These are phyloP conservation scores for Kryphioiulus occultus DNA, from an alignment of 2,888 invertebrate species.

Conservation along the genomic window DNA sequence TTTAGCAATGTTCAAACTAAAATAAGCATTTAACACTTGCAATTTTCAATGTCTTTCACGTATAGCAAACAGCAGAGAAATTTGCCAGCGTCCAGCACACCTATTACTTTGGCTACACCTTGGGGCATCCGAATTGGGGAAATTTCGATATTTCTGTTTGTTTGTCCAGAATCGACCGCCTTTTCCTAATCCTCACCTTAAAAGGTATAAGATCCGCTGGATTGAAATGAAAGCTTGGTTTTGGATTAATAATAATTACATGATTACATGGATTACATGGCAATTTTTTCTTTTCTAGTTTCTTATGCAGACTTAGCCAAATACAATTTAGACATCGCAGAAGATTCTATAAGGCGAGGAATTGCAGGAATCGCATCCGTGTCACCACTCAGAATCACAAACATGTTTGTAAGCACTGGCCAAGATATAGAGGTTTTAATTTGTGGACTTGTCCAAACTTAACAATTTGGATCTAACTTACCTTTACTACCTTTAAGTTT, in stretches of 20 bases:
- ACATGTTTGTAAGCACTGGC: conserved; percentile 59
- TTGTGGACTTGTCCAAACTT: neutral
- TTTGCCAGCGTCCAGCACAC: conserved; percentile 57
- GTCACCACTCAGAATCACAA: conserved; percentile 60
- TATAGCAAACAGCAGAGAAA: conserved; percentile 54
- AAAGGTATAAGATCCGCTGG: conserved; percentile 55
- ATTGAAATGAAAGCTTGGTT: neutral
- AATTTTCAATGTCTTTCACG: neutral
- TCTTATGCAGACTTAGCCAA: conserved; percentile 57
- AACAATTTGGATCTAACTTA: neutral
- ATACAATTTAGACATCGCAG: conserved; percentile 57
- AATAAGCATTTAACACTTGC: no score
- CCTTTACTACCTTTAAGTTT: neutral
- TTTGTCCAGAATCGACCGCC: conserved; percentile 56
- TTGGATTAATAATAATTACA: no score
- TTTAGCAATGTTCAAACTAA: no score
- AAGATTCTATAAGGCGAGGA: conserved; percentile 60
- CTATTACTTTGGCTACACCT: conserved; percentile 57
- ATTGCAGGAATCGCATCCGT: conserved; percentile 61
- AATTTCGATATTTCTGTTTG: conserved; percentile 58
- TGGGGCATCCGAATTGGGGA: conserved; percentile 57
- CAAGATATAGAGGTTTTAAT: neutral
- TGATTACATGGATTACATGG: no score
- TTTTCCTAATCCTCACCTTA: conserved; percentile 54
- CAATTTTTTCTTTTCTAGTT: conserved; percentile 53